Base-by-base conservation (phyloP, 2,888 invertebrate species). In the Antheraea assamensis region DNA sequence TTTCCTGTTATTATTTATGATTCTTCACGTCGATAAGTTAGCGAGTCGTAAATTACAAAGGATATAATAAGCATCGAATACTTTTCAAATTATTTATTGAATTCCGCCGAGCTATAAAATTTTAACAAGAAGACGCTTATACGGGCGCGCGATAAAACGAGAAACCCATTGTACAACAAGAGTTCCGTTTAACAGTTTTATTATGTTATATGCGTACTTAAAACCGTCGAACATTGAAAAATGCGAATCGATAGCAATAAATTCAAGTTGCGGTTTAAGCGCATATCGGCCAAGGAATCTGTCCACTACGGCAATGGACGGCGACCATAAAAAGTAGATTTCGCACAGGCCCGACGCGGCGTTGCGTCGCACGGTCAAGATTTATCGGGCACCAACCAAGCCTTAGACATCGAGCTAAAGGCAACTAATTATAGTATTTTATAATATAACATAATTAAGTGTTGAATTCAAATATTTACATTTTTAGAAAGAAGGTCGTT, bases 211-310 rank as follows among this genome's bases (percentile, higher is more conserved):
- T 52, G 42, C 42, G 64, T 61, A 75, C 73, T 77, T 64, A 83
- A 86, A 82, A 85, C 83, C 78, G 81, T 83, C 86, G 82, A 85
- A 83, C 82, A 82, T 87, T 87, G 84, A 87, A 85, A 85, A 86
- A 88, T 86, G 84, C 82, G 82, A 80, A 77, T 76, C 80, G 77
- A 82, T 79, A 81, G 85, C 82, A 79, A 90, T 90, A 90, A 90
- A 91, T 90, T 83, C 76, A 84, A 81, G 80, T 78, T 79, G 81
- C 82, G 84, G 81, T 83, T 85, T 87, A 85, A 87, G 83, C 81
- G 82, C 85, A 90, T 87, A 91, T 91, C 91, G 90, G 86, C 87
- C 88, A 89, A 88, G 90, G 90, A 87, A 92, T 91, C 87, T 86
- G 87, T 86, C 86, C 82, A 84, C 82, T 87, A 87, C 81, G 86